A percentile compares a stretch with the other conserved stretches of the same genome.
These are phyloP conservation scores for Antheraea assamensis DNA, from an alignment of 2,888 invertebrate genomes.

Conservation along the genomic window DNA sequence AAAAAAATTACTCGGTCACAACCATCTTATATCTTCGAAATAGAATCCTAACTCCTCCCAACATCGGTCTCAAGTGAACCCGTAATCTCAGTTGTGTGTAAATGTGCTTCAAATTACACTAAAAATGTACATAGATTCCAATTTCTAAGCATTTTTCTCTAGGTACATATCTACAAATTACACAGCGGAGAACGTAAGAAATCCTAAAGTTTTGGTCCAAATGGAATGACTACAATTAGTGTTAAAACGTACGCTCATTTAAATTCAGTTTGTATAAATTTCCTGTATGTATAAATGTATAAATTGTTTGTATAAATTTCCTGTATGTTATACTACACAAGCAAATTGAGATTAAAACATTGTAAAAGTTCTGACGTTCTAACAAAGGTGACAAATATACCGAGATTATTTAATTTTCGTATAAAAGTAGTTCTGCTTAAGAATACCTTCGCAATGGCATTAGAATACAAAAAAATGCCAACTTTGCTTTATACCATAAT, in stretches of 20 bases:
- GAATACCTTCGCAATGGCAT: too few relatives aligned
- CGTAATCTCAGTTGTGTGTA: background rate
- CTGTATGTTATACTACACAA: background rate
- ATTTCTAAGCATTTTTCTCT: background rate
- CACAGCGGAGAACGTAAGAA: background rate
- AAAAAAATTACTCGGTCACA: background rate
- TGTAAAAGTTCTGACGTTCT: too few relatives aligned
- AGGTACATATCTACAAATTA: background rate
- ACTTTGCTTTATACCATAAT: too few relatives aligned
- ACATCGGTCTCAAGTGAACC: background rate
- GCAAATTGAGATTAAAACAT: background rate
- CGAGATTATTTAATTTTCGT: too few relatives aligned
- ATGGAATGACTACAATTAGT: background rate
- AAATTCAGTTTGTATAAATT: background rate
- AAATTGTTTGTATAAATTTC: background rate
- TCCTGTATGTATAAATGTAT: too few relatives aligned
- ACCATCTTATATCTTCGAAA: background rate
- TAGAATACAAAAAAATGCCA: too few relatives aligned
- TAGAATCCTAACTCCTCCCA: background rate
- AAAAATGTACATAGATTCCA: background rate
- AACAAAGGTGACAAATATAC: too few relatives aligned
- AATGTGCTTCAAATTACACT: background rate
- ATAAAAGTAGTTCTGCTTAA: too few relatives aligned
- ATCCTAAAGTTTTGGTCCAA: background rate
- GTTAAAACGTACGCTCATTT: background rate